Evolutionary conservation across 2,113 vertebrate genomes (phyloP).

Genomic region (Clupea harengus): DNA sequence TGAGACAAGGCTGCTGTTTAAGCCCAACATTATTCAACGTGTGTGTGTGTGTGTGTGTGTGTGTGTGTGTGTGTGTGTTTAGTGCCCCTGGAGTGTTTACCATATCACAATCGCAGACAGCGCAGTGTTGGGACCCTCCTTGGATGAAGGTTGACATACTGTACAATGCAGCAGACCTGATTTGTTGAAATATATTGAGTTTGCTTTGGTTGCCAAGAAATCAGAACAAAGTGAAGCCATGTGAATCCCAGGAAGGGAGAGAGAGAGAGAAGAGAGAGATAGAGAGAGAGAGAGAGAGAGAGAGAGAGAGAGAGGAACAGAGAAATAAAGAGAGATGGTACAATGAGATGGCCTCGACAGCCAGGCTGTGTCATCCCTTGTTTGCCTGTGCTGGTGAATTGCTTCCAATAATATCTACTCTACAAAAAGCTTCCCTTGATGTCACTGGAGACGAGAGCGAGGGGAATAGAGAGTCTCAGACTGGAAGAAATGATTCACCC

Average conservation of each 20-base stretch:
- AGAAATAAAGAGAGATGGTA: background rate
- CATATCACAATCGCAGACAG: background rate
- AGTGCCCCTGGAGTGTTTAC: background rate
- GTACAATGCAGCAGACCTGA: background rate
- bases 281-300: background rate
- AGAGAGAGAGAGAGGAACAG: background rate
- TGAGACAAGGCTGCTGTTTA: too few species aligned
- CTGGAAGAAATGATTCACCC: background rate
- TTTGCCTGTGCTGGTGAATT: conserved; percentile 14
- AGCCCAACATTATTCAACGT: background rate
- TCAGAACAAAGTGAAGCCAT: background rate
- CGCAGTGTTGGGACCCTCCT: background rate
- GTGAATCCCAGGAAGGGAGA: background rate
- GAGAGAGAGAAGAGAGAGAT: background rate
- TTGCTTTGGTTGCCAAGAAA: background rate
- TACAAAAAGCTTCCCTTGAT: background rate
- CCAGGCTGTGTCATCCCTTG: conserved; percentile 3
- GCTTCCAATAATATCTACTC: background rate
- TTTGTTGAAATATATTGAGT: conserved; percentile 6
- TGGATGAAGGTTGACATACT: background rate
- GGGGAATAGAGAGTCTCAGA: background rate
- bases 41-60: conserved; percentile 7
- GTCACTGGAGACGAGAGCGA: background rate
- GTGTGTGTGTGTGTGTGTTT: background rate
- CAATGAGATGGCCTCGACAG: background rate